Conservation (phyloP, 2,888 invertebrate species). For the Xestia sexstrigata region DNA sequence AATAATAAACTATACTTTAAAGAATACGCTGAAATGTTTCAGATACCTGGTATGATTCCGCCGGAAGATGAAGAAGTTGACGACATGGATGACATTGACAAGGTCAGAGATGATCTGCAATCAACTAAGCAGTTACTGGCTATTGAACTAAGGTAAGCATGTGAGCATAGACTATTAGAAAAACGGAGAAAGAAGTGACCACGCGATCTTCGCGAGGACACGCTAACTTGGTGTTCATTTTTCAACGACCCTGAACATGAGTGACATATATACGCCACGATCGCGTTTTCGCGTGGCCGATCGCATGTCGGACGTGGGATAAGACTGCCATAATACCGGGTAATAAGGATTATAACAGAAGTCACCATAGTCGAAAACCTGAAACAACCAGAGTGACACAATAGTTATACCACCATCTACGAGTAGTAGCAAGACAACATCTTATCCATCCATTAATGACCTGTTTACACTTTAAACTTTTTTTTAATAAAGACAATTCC, state of each 20-base stretch:
- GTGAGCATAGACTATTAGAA: not conserved
- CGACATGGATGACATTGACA: constrained; percentile 97
- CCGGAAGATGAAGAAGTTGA: constrained; percentile 93
- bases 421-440: not conserved
- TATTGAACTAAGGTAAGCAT: constrained; percentile 92
- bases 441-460: not conserved
- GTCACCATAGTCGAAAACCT: not conserved
- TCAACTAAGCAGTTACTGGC: constrained; percentile 97
- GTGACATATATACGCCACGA: not conserved
- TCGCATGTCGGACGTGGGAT: not conserved
- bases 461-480: not conserved
- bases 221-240: not conserved
- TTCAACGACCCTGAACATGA: not conserved
- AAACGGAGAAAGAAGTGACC: not conserved
- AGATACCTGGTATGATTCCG: constrained; percentile 68
- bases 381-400: not conserved
- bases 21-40: constrained; percentile 31
- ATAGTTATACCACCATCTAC: not conserved
- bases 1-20: not conserved
- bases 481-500: not conserved
- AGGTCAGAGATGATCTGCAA: constrained; percentile 96
- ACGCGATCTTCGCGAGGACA: not conserved
- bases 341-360: not conserved
- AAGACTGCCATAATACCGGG: not conserved
- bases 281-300: not conserved